Evolutionary conservation across 2,797 vertebrate genomes (phyloP), one percentile per base, ranked within the genome.

Genomic region (Cetoscarus ocellatus): DNA sequence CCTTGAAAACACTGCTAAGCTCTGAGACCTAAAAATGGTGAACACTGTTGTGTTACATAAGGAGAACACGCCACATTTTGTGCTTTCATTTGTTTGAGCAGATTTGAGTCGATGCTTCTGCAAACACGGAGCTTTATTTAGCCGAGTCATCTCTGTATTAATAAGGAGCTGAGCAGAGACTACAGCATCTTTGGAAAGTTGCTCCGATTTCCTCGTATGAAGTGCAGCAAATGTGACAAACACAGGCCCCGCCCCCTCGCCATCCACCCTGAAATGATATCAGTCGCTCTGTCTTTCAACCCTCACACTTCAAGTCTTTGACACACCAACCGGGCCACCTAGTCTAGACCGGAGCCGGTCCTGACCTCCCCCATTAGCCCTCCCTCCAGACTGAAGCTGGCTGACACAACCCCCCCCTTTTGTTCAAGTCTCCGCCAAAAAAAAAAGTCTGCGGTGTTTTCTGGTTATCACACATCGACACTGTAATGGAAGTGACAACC

Each of bases 401-500:
- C 58, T 86, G 87, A 86, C 89, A 89, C 82, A 86, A 1, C 83
- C 79, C 61, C 14, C 96, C 94, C 42, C 57, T 70, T 91, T 96
- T 95, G 57, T 96, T 94, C 75, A 92, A 91, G 77, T 94, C 94
- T 47, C 42, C 17, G 62, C 9, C 58, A 5, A 42, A 44, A 59
- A 68, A 65, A 65, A 86, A 77, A 61, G 52, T 75, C 86, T 84
- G 75, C 48, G 17, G 61, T 82, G 50, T 77, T 86, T 83, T 71
- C 77, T 77, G 73, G 80, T 78, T 79, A 73, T 92, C 90, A 89
- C 49, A 57, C 73, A 66, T 81, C 34, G 64, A 80, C 67, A 69
- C 61, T 74, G 81, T 80, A 92, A 93, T 92, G 85, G 74, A 77
- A 77, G 75, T 79, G 93, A 94, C 92, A 93, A 79, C 88, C 84